Percentiles rank a stretch among this genome's conserved stretches.
phyloP scores from a whole-genome alignment of 2,888 invertebrate genomes.

The Panorpa germanica region DNA sequence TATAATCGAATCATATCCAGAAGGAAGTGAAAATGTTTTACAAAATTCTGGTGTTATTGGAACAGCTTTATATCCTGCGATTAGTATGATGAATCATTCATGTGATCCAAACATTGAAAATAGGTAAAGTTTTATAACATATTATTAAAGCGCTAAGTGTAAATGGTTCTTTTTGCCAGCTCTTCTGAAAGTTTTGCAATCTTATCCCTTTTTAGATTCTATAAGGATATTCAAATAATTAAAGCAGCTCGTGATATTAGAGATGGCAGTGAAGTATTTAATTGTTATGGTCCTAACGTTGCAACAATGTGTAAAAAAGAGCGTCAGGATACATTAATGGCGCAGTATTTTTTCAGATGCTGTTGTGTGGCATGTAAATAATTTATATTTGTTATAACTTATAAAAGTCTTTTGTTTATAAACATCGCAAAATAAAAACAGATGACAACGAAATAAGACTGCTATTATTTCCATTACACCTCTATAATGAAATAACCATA shows the following conservation, averaged over 20 bases:
- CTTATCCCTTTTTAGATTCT: constrained; percentile 35
- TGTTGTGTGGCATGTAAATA: constrained; percentile 53
- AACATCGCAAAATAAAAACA: too few relatives aligned
- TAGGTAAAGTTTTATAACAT: constrained; percentile 27
- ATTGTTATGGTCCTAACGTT: constrained; percentile 71
- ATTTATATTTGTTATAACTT: too few relatives aligned
- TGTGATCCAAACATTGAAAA: constrained; percentile 69
- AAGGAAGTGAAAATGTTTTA: constrained; percentile 15
- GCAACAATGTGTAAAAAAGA: constrained; percentile 36
- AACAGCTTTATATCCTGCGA: constrained; percentile 69
- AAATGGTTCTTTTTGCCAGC: constrained; percentile 1
- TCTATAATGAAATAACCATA: too few relatives aligned
- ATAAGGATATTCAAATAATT: constrained; percentile 48
- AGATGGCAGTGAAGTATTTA: constrained; percentile 52
- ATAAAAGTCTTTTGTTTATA: too few relatives aligned
- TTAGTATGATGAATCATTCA: constrained; percentile 85
- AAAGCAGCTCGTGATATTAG: constrained; percentile 43
- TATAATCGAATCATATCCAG: constrained; percentile 25
- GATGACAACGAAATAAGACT: too few relatives aligned
- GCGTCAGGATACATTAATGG: constrained; percentile 38
- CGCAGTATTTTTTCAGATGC: constrained; percentile 67
- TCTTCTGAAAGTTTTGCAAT: constrained; percentile 4
- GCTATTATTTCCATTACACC: too few relatives aligned
- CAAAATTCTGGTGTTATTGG: constrained; percentile 31
- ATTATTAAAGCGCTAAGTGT: constrained; percentile 1